Evolutionary conservation across 2,113 vertebrate species (phyloP), one percentile per base, ranked within the genome.

Genomic region (Hylia prasina): DNA sequence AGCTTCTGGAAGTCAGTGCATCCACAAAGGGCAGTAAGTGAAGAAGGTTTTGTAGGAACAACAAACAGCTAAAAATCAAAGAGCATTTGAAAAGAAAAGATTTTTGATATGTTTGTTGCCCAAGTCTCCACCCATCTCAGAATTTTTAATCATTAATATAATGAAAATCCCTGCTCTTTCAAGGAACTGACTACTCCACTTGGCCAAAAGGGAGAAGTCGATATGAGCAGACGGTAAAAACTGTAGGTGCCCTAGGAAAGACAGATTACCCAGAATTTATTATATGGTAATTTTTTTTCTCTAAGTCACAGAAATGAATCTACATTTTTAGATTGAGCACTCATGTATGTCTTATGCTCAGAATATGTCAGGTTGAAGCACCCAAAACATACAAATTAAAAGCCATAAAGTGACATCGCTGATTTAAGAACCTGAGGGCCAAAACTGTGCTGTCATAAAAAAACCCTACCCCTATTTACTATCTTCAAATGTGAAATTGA

Each of bases 181-280:
- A 15, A 90, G 93, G 39, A 95, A 45, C 23, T 88, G 89, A 78
- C 87, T 81, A 40, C n/a, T 95, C 44, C 54, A 71, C 40, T 87
- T 91, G 69, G 71, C 81, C 90, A 68, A 92, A 73, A 75, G 61
- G 56, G 61, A 87, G 42, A 96, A 93, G 23, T 63, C 9, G 0
- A 81, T 90, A 71, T 4, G 65, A 96, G 91, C 80, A 96, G 95
- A 94, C 54, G 4, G 57, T 70, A 88, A 92, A 96, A 97, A 80
- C 93, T 85, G 84, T 66, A 88, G 93, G 61, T 92, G 86, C 92
- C 96, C 53, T 83, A 76, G 95, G 95, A 97, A 90, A 97, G 87
- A 93, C 22, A 91, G 82, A 96, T 96, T 84, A 97, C 94, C 83
- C 91, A 86, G 90, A 96, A 95, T 95, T 97, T 97, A 95, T 85